Conservation (phyloP, 2,797 vertebrate genomes). For the Darevskia nairensis region DNA sequence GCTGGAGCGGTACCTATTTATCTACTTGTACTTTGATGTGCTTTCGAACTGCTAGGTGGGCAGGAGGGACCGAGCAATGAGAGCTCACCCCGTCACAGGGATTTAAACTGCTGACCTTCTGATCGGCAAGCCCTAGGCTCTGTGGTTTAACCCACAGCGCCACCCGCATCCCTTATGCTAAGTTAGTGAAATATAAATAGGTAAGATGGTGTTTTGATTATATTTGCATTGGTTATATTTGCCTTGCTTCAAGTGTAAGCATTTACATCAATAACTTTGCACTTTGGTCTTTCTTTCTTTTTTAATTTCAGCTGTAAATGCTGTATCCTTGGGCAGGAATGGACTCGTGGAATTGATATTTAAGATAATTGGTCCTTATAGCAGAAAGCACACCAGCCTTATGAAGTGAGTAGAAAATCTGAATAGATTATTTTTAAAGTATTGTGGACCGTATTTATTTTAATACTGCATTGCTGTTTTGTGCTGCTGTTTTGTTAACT, state of each 20-base stretch:
- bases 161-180: too few species aligned
- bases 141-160: too few species aligned
- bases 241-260: slow-evolving; percentile 14
- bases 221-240: neutral
- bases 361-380: slow-evolving; percentile 92
- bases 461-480: neutral
- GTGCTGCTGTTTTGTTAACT: too few species aligned
- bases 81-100: too few species aligned
- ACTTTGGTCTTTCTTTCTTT: slow-evolving; percentile 40
- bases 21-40: too few species aligned
- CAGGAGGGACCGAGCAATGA: too few species aligned
- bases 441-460: slow-evolving; percentile 6
- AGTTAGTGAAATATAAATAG: neutral
- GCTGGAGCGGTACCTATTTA: too few species aligned
- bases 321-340: slow-evolving; percentile 93
- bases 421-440: slow-evolving; percentile 10
- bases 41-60: too few species aligned
- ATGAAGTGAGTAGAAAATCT: slow-evolving; percentile 87
- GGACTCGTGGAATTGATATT: slow-evolving; percentile 94
- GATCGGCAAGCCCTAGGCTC: too few species aligned
- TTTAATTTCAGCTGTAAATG: slow-evolving; percentile 88
- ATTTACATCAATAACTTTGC: neutral
- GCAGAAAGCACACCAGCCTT: slow-evolving; percentile 92
- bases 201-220: neutral
- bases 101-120: too few species aligned